Conservation (phyloP, 2,113 vertebrate species). For the Trachemys scripta region DNA sequence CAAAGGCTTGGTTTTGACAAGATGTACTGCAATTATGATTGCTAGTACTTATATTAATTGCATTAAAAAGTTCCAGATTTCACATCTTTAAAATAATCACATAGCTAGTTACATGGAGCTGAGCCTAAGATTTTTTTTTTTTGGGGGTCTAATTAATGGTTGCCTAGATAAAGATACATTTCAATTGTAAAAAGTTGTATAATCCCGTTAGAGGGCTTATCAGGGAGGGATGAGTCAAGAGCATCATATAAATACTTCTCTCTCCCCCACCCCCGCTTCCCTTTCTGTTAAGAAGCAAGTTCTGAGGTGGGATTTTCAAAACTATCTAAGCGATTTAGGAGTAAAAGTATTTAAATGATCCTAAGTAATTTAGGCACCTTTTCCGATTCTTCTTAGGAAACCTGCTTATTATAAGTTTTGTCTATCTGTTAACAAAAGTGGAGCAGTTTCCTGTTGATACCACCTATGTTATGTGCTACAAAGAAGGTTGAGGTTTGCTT, state of each 20-base stretch:
- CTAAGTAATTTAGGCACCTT: background rate
- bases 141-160: conserved; percentile 12
- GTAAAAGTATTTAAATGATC: background rate
- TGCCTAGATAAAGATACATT: conserved; percentile 3
- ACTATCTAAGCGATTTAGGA: background rate
- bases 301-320: background rate
- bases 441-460: background rate
- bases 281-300: background rate
- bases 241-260: background rate
- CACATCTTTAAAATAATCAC: conserved; percentile 38
- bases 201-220: background rate
- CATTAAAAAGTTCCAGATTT: conserved; percentile 6
- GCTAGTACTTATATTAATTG: conserved; percentile 34
- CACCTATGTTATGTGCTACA: background rate
- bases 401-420: background rate
- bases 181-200: conserved; percentile 12
- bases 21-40: conserved; percentile 3
- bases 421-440: background rate
- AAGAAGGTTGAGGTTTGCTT: background rate
- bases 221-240: background rate
- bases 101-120: conserved; percentile 20
- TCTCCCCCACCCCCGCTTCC: background rate
- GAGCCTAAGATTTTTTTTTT: background rate
- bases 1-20: conserved; percentile 20
- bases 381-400: background rate